Evolutionary conservation across 2,888 invertebrate genomes (phyloP), one percentile per base, ranked within the genome.

Genomic region (Hesperia comma): DNA sequence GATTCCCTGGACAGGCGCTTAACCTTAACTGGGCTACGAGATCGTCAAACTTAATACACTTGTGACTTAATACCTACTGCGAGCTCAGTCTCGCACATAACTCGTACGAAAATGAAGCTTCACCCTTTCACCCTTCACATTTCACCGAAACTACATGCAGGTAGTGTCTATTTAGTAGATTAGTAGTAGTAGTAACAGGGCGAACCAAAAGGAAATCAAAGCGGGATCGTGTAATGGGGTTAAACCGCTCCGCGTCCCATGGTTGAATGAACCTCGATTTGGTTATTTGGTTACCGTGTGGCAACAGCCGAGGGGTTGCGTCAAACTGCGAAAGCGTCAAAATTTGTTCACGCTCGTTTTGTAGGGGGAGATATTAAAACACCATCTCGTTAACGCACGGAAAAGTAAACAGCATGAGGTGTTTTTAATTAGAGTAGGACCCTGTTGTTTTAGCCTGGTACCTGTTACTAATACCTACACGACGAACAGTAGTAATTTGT

Each of bases 241-340:
- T 55, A 40, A 33, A 63, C 64, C 49, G 46, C 60, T 49, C 32
- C 32, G 12, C 49, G 26, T 33, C 17, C 32, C 49, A 49, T 41
- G 49, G 61, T 51, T 61, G 61, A 61, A 49, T 61, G 61, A 61
- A 61, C 61, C 61, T 37, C 49, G 61, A 60, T 61, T 61, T 32
- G 61, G 61, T 60, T 33, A 60, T 61, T 61, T 32, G 61, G 61
- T 60, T 33, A 60, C 15, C n/a, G 37, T 51, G 33, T 61, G 33
- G 51, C 21, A 61, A 14, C 32, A 49, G 37, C 19, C 46, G 37
- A 60, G 49, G 60, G 60, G 60, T 26, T 49, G 60, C 49, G 33
- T 15, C 17, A 49, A 60, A 33, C 49, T 60, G 60, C 33, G 60
- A 60, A 60, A 60, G 49, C 60, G 33, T 60, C 60, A 33, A 49